phyloP scores from a whole-genome alignment of 2,113 vertebrate species.

The Otolemur garnettii region DNA sequence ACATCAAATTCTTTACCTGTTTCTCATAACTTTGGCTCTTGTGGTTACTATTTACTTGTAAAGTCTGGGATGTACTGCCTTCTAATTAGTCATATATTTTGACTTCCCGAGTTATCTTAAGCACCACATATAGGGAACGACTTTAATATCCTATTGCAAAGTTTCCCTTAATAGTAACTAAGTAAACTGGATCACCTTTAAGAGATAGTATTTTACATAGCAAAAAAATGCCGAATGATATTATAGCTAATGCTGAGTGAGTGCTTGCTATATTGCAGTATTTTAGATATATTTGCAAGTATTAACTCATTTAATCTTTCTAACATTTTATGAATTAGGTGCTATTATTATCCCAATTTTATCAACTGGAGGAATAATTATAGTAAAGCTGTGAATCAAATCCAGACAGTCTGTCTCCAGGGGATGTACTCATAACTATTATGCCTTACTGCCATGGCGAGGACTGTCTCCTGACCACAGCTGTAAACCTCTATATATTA shows the following conservation, averaged over 20 bases:
- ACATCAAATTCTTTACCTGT: neutral
- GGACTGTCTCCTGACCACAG: neutral
- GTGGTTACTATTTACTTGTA: neutral
- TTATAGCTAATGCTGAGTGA: neutral
- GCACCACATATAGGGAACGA: neutral
- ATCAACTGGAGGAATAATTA: neutral
- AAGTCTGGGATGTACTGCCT: neutral
- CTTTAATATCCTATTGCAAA: neutral
- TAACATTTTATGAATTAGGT: neutral
- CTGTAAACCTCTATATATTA: neutral
- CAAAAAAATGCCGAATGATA: neutral
- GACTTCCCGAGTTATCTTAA: neutral
- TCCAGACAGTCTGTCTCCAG: neutral
- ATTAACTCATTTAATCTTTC: constrained; percentile 9
- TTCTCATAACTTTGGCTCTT: neutral
- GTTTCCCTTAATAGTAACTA: neutral
- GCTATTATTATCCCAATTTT: neutral
- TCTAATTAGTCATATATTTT: neutral
- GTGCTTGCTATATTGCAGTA: neutral
- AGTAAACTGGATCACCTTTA: neutral
- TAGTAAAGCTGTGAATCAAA: neutral
- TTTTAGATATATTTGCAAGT: neutral
- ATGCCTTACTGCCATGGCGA: neutral
- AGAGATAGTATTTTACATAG: neutral
- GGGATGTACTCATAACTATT: neutral